Percentiles rank a stretch among this genome's conserved stretches.
Conservation (phyloP, 2,797 vertebrate species). For the Leuciscus waleckii region DNA sequence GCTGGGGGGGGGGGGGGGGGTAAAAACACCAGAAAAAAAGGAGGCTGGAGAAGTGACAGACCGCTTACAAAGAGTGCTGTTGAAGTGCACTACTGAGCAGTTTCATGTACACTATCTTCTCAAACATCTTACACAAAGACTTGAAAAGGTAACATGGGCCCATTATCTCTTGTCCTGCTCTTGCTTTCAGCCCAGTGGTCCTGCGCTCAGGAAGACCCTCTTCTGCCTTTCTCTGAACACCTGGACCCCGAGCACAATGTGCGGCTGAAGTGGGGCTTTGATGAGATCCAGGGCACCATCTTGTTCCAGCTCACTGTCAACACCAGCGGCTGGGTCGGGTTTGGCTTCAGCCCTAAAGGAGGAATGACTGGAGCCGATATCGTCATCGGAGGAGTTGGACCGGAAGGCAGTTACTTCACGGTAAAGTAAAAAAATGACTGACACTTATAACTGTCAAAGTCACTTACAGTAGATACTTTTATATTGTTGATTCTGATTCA, state of each 20-base stretch:
- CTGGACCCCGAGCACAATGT: constrained; percentile 70
- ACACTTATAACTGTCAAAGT: neutral
- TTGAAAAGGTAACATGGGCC: constrained; percentile 63
- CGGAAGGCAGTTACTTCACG: constrained; percentile 76
- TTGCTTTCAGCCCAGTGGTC: constrained; percentile 49
- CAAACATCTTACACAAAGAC: neutral
- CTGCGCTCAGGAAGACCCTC: constrained; percentile 41
- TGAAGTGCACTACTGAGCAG: neutral
- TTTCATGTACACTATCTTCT: neutral
- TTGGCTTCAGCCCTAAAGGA: constrained; percentile 77
- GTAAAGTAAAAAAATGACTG: constrained; percentile 78
- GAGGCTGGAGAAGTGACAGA: no score
- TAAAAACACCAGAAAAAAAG: no score
- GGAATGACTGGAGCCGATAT: constrained; percentile 77
- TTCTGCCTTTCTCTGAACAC: constrained; percentile 74
- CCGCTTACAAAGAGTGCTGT: neutral
- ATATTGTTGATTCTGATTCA: neutral
- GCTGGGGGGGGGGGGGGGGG: no score
- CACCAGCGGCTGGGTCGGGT: constrained; percentile 79
- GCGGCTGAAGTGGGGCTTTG: constrained; percentile 78
- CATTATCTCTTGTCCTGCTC: constrained; percentile 48
- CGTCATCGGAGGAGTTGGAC: constrained; percentile 76
- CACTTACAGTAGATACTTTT: neutral
- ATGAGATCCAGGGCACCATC: constrained; percentile 69
- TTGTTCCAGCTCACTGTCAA: constrained; percentile 76